Conservation (phyloP, 1,140 invertebrate species). For the Drosophila micromelanica region DNA sequence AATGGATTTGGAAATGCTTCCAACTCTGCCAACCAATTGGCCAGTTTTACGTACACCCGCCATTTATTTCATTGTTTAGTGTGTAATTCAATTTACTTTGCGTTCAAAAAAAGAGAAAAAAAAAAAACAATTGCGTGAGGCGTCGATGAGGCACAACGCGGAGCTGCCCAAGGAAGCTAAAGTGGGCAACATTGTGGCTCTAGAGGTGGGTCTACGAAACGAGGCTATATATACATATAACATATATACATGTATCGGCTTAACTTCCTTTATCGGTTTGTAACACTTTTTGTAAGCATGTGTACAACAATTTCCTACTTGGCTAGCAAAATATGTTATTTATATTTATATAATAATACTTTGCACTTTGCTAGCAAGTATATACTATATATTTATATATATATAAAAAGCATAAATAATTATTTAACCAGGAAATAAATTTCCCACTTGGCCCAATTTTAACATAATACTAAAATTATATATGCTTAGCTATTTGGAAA, state of each 20-base stretch:
- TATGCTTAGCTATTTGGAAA: too few relatives aligned
- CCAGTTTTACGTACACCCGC: too few relatives aligned
- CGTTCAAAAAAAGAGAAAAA: too few relatives aligned
- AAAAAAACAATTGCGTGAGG: constrained; percentile 30
- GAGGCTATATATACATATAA: background rate
- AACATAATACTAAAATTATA: too few relatives aligned
- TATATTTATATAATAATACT: too few relatives aligned
- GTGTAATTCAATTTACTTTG: constrained; percentile 31
- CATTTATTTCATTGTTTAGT: constrained; percentile 1
- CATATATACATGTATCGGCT: too few relatives aligned
- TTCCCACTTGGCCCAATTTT: too few relatives aligned
- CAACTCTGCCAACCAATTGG: constrained; percentile 10
- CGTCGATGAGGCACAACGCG: background rate
- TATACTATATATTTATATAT: too few relatives aligned
- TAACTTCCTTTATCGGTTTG: background rate
- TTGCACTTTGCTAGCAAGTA: too few relatives aligned
- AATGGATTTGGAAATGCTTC: constrained; percentile 33
- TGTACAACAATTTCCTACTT: background rate
- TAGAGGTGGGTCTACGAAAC: constrained; percentile 2
- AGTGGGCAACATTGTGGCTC: background rate
- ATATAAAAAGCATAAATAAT: too few relatives aligned
- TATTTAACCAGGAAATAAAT: constrained; percentile 14
- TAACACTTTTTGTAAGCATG: background rate
- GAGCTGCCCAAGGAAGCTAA: too few relatives aligned
- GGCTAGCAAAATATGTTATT: too few relatives aligned